These are phyloP conservation scores for Pseudococcus longispinus DNA, from an alignment of 2,888 invertebrate genomes.

Conservation along the genomic window DNA sequence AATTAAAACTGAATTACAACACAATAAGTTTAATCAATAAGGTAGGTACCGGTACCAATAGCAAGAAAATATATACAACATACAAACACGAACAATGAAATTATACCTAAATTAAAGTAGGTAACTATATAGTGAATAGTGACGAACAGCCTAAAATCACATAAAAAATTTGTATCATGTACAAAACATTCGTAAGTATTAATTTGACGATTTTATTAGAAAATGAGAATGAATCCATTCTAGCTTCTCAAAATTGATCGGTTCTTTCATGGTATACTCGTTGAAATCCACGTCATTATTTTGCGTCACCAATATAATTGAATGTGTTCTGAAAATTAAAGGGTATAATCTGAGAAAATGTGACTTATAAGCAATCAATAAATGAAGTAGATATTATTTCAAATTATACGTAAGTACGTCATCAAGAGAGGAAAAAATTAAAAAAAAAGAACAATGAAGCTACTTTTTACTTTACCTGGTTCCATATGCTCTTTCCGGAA, in stretches of 20 bases:
- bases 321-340: slow-evolving; percentile 1
- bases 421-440: no score
- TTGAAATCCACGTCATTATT: slow-evolving; percentile 1
- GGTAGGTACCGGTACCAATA: no score
- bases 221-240: slow-evolving; percentile 19
- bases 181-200: not conserved
- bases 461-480: not conserved
- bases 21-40: no score
- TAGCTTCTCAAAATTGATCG: not conserved
- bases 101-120: not conserved
- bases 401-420: no score
- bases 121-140: not conserved
- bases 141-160: not conserved
- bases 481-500: slow-evolving; percentile 12
- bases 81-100: not conserved
- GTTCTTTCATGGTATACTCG: slow-evolving; percentile 9
- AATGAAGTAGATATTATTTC: not conserved
- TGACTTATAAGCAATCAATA: not conserved
- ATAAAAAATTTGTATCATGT: not conserved
- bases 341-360: not conserved
- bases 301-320: not conserved
- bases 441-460: not conserved
- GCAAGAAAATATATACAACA: no score
- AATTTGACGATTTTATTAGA: not conserved
- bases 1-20: no score